Evolutionary conservation across 2,888 invertebrate species (phyloP).

Genomic region (Odontocolon sp.): DNA sequence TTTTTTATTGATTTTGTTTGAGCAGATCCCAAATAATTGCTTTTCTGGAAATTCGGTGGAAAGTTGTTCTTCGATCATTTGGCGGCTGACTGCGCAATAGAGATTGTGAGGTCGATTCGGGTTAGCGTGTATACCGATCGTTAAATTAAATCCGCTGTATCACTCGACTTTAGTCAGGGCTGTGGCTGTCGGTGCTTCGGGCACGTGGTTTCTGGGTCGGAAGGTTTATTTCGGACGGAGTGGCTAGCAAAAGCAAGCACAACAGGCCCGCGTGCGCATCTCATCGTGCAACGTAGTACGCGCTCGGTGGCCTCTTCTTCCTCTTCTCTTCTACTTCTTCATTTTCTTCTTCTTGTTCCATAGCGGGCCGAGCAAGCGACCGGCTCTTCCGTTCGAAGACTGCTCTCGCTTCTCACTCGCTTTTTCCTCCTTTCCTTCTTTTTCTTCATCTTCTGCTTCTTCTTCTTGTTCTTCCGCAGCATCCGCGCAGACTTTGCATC

Average conservation of each 20-base stretch:
- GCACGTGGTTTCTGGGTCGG: constrained; percentile 63
- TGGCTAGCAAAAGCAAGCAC: constrained; percentile 52
- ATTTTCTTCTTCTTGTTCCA: background rate
- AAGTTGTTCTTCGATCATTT: background rate
- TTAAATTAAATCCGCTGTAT: constrained; percentile 36
- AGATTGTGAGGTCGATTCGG: background rate
- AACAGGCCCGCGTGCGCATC: constrained; percentile 15
- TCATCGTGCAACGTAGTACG: constrained; percentile 24
- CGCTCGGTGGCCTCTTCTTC: constrained; percentile 52
- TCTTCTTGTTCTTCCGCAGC: constrained; percentile 48
- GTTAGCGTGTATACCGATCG: constrained; percentile 5
- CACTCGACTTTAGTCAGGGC: constrained; percentile 30
- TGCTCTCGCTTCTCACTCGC: constrained; percentile 37
- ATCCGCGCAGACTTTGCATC: constrained; percentile 27
- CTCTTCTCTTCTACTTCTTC: background rate
- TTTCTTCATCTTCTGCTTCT: constrained; percentile 6
- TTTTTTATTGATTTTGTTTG: too few relatives aligned
- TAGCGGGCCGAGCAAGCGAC: constrained; percentile 16
- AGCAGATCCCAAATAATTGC: too few relatives aligned
- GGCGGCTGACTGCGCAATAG: background rate
- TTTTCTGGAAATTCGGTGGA: background rate
- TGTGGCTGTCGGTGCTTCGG: constrained; percentile 39
- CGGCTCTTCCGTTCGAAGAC: constrained; percentile 32
- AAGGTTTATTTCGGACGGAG: constrained; percentile 61
- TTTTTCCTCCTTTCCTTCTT: background rate